phyloP scores from a whole-genome alignment of 2,888 invertebrate genomes.

The Euphydryas editha region DNA sequence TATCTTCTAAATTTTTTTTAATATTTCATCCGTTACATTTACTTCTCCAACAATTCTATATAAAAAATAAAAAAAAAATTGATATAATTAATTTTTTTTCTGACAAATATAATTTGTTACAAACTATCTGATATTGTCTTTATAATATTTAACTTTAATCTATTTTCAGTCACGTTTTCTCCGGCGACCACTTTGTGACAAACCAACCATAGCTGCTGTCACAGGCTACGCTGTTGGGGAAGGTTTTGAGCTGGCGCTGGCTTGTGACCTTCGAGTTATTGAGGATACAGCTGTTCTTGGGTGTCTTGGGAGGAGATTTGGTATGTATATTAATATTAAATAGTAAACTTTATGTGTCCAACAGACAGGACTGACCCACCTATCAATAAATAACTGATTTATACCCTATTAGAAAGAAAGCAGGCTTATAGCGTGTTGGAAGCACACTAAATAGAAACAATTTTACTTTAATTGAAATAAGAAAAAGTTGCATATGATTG shows the following conservation, averaged over 20 bases:
- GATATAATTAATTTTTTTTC: too few relatives aligned
- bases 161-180: constrained; percentile 58
- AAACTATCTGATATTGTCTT: too few relatives aligned
- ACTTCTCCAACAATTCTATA: too few relatives aligned
- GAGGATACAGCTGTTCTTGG: constrained; percentile 94
- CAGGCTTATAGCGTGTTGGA: too few relatives aligned
- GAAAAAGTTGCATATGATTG: too few relatives aligned
- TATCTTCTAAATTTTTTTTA: too few relatives aligned
- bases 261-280: constrained; percentile 95
- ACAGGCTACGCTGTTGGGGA: constrained; percentile 95
- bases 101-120: too few relatives aligned
- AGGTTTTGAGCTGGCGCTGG: constrained; percentile 94
- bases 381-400: background rate
- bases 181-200: constrained; percentile 86
- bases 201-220: constrained; percentile 95
- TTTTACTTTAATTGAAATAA: too few relatives aligned
- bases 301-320: constrained; percentile 94
- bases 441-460: too few relatives aligned
- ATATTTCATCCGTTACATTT: too few relatives aligned
- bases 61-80: too few relatives aligned
- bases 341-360: background rate
- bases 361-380: background rate
- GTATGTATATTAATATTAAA: constrained; percentile 62
- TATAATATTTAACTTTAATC: constrained; percentile 3
- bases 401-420: too few relatives aligned